Percentiles rank a stretch among this genome's conserved stretches.
Evolutionary conservation across 1,140 invertebrate species (phyloP).

Genomic region (Brachionus calyciflorus): DNA sequence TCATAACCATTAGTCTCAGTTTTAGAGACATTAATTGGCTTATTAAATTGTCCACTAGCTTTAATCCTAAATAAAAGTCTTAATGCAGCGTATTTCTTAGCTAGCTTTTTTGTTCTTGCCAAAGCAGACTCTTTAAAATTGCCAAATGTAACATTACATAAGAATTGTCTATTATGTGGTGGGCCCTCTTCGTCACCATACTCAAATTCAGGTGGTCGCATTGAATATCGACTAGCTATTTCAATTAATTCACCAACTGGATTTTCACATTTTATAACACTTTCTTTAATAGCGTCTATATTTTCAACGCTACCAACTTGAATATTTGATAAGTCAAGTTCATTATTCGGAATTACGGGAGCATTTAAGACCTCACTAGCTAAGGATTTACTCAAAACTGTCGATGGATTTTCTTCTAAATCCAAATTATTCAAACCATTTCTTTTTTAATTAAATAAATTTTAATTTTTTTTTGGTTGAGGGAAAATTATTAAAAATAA

Average conservation of each 20-base stretch:
- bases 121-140: not conserved
- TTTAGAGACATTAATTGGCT: not conserved
- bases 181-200: constrained; percentile 34
- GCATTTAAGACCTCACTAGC: not conserved
- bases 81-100: constrained; percentile 27
- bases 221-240: constrained; percentile 4
- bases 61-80: not conserved
- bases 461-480: not conserved
- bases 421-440: not conserved
- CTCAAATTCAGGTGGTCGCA: constrained; percentile 40
- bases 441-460: not conserved
- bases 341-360: not conserved
- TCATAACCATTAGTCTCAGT: not conserved
- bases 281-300: constrained; percentile 9
- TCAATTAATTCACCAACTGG: constrained; percentile 45
- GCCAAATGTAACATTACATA: constrained; percentile 18
- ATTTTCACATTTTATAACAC: constrained; percentile 20
- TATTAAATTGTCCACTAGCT: not conserved
- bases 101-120: constrained; percentile 35
- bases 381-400: not conserved
- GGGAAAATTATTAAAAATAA: not conserved
- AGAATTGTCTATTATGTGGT: constrained; percentile 36
- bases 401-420: constrained; percentile 21
- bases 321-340: not conserved
- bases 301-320: not conserved